phyloP scores from a whole-genome alignment of 2,888 invertebrate genomes.

The Agriotes lineatus region DNA sequence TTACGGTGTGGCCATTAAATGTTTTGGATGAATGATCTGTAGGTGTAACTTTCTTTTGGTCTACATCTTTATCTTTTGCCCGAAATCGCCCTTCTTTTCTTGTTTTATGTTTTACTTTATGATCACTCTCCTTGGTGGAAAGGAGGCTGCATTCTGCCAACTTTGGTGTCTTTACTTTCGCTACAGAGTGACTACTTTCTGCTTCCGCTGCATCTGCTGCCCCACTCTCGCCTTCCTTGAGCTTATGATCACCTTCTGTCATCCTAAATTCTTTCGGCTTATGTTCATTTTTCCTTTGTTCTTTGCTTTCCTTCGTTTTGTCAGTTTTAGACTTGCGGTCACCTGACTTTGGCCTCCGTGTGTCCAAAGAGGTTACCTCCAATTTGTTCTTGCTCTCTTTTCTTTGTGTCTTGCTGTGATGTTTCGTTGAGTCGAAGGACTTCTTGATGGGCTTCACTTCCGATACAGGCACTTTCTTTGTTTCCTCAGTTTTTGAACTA shows the following conservation, averaged over 20 bases:
- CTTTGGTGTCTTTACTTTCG: constrained; percentile 26
- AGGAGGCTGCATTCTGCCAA: constrained; percentile 22
- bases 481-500: constrained; percentile 56
- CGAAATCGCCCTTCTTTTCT: constrained; percentile 4
- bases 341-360: constrained; percentile 39
- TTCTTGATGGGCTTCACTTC: constrained; percentile 61
- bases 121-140: neutral
- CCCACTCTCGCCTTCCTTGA: neutral
- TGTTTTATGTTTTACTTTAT: constrained; percentile 18
- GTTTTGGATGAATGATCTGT: neutral
- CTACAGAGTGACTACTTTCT: neutral
- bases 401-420: constrained; percentile 25
- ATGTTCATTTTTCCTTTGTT: constrained; percentile 30
- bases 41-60: neutral
- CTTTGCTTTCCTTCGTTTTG: constrained; percentile 26
- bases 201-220: neutral
- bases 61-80: neutral
- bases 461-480: constrained; percentile 51
- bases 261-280: constrained; percentile 8
- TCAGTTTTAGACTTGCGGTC: constrained; percentile 32
- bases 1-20: neutral
- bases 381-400: constrained; percentile 42
- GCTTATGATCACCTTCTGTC: neutral
- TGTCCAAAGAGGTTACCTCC: constrained; percentile 35
- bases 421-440: constrained; percentile 42